Evolutionary conservation across 2,888 invertebrate genomes (phyloP), one percentile per base, ranked within the genome.

Genomic region (Coleophora deauratella): DNA sequence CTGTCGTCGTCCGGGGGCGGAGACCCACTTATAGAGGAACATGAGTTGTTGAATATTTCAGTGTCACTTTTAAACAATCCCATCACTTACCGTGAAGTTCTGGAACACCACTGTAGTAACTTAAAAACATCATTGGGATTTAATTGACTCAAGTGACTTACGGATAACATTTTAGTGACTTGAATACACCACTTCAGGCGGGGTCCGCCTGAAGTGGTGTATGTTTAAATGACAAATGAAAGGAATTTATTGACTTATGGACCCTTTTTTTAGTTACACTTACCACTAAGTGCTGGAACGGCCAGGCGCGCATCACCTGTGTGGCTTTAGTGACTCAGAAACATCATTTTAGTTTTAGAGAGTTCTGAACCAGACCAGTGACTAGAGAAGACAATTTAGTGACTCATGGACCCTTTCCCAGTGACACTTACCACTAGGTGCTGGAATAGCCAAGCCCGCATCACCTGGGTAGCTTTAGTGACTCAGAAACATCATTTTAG

Each of bases 41-140:
- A 80, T 6, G 84, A 82, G 56, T 80, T 73, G 62, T 74, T 82
- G 1, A 80, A 82, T 6, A 21, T 21, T 4, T 21, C 3, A 21
- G 21, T 21, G 21, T 4, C 21, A 4, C 6, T 4, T 6, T n/a
- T n/a, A n/a, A n/a, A n/a, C n/a, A n/a, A n/a, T 21, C 21, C 21
- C 3, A 21, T 21, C 21, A 3, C 91, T 89, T 73, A 97, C 97
- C 79, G 97, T 96, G 62, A 98, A 89, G 77, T 98, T 97, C 72
- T 97, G 96, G 85, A 98, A 98, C 50, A 98, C 89, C 98, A 98
- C 98, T n/a, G n/a, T n/a, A n/a, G 69, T 96, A 95, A 64, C 98
- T 93, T 28, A 98, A 98, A 62, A 98, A 88, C 52, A 98, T 96
- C 10, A 98, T 97, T 10, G 98, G 88, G n/a, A n/a, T n/a, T n/a